Evolutionary conservation across 2,113 vertebrate species (phyloP), one percentile per base, ranked within the genome.

Genomic region (Heteronetta atricapilla): DNA sequence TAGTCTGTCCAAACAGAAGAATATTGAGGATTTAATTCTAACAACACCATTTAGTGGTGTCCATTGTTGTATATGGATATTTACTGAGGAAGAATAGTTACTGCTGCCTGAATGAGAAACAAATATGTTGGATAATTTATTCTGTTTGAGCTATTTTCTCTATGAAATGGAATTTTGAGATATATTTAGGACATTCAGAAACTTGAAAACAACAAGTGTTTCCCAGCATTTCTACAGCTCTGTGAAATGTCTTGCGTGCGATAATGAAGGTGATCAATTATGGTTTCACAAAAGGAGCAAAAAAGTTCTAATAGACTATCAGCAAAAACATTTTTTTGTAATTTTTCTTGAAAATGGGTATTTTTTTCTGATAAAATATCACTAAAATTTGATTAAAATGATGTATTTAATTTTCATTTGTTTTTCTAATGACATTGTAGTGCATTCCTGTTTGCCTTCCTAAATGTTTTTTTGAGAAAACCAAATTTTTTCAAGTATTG

Each of bases 181-280:
- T 84, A 81, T 15, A n/a, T 90, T 90, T 75, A 81, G 94, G 92
- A 86, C 74, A 70, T 83, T 55, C 33, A 82, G 26, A 38, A 90
- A 48, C 33, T 44, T 84, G 60, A 92, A 90, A 82, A 58, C 29
- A 89, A 11, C n/a, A 70, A 90, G 20, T 58, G 8, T 86, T 95
- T 86, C 76, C 73, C 52, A 63, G 75, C 52, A 44, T 85, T 96
- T 76, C 86, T 84, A 53, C 77, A 82, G 63, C 75, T 92, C n/a
- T 58, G 18, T 66, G 44, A 85, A 91, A 69, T 66, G 23, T 58
- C 88, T 95, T 77, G 28, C 17, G 20, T 0, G 0, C 50, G 55
- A 86, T 83, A 70, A 59, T 75, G 25, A 67, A 74, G 21, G 56
- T 53, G 34, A 72, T 89, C 29, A 64, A 84, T 75, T 89, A 72